A percentile compares a stretch with the other conserved stretches of the same genome.
Conservation (phyloP, 2,797 vertebrate genomes). For the Xerus rutilus region DNA sequence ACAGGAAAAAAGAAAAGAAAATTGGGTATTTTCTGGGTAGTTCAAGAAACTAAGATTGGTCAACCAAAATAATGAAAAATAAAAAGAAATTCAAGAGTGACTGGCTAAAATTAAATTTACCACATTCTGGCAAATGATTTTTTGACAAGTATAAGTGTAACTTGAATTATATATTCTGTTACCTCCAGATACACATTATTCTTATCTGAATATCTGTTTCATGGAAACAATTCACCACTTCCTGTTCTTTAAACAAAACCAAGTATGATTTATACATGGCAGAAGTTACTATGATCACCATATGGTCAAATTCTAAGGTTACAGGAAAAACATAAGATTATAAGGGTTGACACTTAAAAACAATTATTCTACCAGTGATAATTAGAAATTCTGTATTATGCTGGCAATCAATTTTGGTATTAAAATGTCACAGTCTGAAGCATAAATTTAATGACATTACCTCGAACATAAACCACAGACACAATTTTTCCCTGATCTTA, state of each 20-base stretch:
- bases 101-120: conserved; percentile 64
- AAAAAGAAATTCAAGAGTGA: conserved; percentile 64
- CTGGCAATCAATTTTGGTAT: conserved; percentile 66
- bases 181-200: conserved; percentile 46
- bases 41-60: conserved; percentile 59
- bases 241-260: conserved; percentile 60
- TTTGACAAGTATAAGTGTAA: conserved; percentile 67
- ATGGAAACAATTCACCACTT: conserved; percentile 62
- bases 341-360: conserved; percentile 66
- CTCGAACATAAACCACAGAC: conserved; percentile 59
- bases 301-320: conserved; percentile 58
- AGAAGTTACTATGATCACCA: conserved; percentile 51
- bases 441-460: conserved; percentile 59
- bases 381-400: conserved; percentile 62
- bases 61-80: conserved; percentile 51
- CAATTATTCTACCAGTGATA: conserved; percentile 62
- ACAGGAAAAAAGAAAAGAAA: conserved; percentile 51
- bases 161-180: conserved; percentile 50
- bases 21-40: conserved; percentile 66
- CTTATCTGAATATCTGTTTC: conserved; percentile 71
- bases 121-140: conserved; percentile 58
- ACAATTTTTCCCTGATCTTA: conserved; percentile 62
- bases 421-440: conserved; percentile 73
- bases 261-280: conserved; percentile 65
- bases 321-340: conserved; percentile 50